Conservation (phyloP, 2,888 invertebrate species). For the Calliphora vomitoria region DNA sequence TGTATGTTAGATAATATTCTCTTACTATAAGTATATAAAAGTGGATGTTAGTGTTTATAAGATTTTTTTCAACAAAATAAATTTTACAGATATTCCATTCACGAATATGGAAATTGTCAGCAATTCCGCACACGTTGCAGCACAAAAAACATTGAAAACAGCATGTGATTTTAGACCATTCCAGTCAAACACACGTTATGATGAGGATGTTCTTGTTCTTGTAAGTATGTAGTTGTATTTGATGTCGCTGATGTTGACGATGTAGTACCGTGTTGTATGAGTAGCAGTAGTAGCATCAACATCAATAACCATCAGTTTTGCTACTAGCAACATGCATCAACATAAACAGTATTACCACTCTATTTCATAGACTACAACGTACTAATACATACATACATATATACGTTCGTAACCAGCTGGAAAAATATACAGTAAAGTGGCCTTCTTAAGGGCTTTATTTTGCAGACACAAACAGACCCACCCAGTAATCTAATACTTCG, state of each 20-base stretch:
- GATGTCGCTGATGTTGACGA: neutral
- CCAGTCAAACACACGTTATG: neutral
- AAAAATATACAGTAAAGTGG: too few relatives aligned
- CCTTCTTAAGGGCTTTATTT: too few relatives aligned
- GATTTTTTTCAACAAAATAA: neutral
- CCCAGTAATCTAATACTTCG: too few relatives aligned
- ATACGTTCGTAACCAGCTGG: too few relatives aligned
- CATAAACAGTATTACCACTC: neutral
- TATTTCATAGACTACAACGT: neutral
- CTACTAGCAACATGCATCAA: neutral
- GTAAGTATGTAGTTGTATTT: neutral
- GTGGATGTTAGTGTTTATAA: neutral
- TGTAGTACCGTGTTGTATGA: neutral
- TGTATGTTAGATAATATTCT: neutral
- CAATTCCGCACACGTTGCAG: slow-evolving; percentile 51
- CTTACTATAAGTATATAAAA: neutral
- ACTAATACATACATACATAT: too few relatives aligned
- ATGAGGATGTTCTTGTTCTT: neutral
- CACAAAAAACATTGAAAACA: slow-evolving; percentile 18
- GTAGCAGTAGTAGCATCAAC: neutral
- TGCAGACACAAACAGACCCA: too few relatives aligned
- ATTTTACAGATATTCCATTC: slow-evolving; percentile 46
- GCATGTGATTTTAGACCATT: slow-evolving; percentile 25
- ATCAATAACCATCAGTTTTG: neutral
- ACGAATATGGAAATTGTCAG: slow-evolving; percentile 50